These are phyloP conservation scores for Clepsis dumicolana DNA, from an alignment of 2,888 invertebrate species.

Conservation along the genomic window DNA sequence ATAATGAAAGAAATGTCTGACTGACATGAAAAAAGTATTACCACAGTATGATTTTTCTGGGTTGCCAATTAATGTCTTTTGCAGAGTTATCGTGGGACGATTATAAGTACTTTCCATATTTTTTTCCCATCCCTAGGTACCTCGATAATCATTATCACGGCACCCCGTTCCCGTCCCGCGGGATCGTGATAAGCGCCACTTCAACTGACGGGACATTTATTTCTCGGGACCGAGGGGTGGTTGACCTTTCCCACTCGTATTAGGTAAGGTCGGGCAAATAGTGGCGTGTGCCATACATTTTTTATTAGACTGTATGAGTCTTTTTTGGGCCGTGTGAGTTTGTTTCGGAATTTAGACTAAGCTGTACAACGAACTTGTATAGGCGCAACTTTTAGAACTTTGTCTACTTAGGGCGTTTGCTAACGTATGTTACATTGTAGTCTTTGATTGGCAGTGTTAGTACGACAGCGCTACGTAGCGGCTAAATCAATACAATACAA, in stretches of 20 bases:
- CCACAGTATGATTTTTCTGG: no score
- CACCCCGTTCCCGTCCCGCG: conserved; percentile 11
- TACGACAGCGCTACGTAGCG: no score
- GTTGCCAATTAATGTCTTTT: no score
- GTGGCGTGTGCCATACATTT: not conserved
- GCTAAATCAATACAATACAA: no score
- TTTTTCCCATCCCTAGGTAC: conserved; percentile 12
- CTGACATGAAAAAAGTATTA: no score
- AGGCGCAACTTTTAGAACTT: no score
- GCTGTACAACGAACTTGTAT: no score
- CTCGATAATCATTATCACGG: conserved; percentile 10
- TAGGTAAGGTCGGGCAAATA: conserved; percentile 18
- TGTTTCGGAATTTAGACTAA: not conserved
- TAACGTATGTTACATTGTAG: no score
- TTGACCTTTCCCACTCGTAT: conserved; percentile 20
- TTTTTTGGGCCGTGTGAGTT: not conserved
- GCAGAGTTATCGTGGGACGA: no score
- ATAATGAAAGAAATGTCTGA: no score
- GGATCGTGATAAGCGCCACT: conserved; percentile 24
- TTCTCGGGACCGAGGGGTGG: not conserved
- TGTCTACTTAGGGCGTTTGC: no score
- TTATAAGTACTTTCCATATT: not conserved
- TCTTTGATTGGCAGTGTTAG: no score
- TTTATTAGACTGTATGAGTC: not conserved
- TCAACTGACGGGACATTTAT: conserved; percentile 24